Evolutionary conservation across 2,888 invertebrate genomes (phyloP), one percentile per base, ranked within the genome.

Genomic region (Mesochorus sp.): DNA sequence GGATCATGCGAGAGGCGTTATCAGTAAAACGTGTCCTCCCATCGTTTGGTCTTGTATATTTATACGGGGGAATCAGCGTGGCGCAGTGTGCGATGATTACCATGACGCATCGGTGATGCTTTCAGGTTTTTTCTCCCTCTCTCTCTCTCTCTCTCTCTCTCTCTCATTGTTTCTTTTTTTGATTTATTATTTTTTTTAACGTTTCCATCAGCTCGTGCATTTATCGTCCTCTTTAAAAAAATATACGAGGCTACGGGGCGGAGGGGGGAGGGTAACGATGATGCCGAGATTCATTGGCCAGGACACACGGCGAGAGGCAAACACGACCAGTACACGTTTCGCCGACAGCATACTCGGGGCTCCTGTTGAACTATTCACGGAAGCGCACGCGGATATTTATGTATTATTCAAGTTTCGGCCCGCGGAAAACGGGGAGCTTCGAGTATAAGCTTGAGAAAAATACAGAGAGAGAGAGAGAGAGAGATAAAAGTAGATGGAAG

Each of bases 321-420:
- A 24, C 19, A 14, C 6, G n/a, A 2, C 4, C 8, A 10, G 26
- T 14, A 6, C 53, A 53, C 39, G 66, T 28, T 67, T 39, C 26
- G 21, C 6, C 24, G 39, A 12, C 49, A 26, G 47, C 31, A n/a
- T n/a, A 49, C 44, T 37, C 55, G 68, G 34, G 2, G 1, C 39
- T 39, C n/a, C 34, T 42, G 62, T 61, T 73, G 47, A 55, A 72
- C 72, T 72, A 77, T 77, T 77, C 76, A 77, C 61, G 61, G 59
- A 39, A 24, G 34, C 14, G 21, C 8, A 34, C 28, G 24, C 73
- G 57, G 51, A 44, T 74, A 78, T 78, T 78, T 74, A 78, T 78
- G 78, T 78, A 78, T 78, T 78, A 78, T 78, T 78, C 78, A 78
- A 68, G 70, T 74, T 74, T 59, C 26, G 49, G 51, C 57, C 39